These are phyloP conservation scores for Limnephilus lunatus DNA, from an alignment of 2,888 invertebrate species.

Conservation along the genomic window DNA sequence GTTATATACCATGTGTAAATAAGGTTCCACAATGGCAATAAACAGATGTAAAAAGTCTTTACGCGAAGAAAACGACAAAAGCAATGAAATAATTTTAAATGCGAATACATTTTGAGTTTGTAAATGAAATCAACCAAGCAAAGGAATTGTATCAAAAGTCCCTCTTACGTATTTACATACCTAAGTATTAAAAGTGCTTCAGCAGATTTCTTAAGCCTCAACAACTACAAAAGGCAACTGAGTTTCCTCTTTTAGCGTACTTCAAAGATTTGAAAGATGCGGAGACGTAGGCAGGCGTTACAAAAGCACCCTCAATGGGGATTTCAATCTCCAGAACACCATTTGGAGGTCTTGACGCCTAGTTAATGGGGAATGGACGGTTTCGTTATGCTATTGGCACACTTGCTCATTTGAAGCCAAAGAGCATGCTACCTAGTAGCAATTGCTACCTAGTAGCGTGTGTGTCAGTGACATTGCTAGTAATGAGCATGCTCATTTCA, in stretches of 20 bases:
- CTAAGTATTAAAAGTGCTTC: conserved; percentile 37
- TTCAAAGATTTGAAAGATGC: conserved; percentile 28
- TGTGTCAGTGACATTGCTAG: too few relatives aligned
- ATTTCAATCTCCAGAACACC: conserved; percentile 25
- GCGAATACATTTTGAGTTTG: background rate
- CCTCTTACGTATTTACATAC: conserved; percentile 29
- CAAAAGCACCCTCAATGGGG: conserved; percentile 18
- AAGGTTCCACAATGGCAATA: too few relatives aligned
- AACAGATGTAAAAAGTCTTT: background rate
- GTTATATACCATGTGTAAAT: too few relatives aligned
- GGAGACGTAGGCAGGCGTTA: conserved; percentile 30
- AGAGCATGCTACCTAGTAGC: too few relatives aligned
- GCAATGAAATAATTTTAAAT: background rate
- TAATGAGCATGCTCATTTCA: too few relatives aligned
- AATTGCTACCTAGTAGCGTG: too few relatives aligned
- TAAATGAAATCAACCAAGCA: conserved; percentile 4
- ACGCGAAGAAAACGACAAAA: background rate
- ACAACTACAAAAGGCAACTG: conserved; percentile 47
- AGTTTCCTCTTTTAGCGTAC: conserved; percentile 29
- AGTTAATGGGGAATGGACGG: background rate
- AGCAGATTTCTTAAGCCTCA: conserved; percentile 25
- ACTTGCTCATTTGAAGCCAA: too few relatives aligned
- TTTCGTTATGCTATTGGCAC: background rate
- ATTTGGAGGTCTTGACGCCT: background rate
- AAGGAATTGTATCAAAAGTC: conserved; percentile 35